Evolutionary conservation across 2,113 vertebrate species (phyloP).

Genomic region (Zosterops pallidus): DNA sequence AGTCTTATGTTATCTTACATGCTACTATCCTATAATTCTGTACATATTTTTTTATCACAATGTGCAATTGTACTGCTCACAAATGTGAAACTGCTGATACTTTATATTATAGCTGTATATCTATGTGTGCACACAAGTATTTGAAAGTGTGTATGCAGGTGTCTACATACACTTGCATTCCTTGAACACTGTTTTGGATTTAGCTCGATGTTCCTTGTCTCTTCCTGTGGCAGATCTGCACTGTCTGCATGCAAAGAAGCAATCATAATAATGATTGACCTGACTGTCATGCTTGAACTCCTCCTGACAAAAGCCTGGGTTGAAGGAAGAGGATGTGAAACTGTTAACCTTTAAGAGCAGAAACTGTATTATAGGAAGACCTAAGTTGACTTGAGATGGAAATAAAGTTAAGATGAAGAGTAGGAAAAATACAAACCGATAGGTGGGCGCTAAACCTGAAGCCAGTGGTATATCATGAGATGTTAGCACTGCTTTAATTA

Average conservation of each 20-base stretch:
- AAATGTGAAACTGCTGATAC: background rate
- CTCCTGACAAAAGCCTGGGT: background rate
- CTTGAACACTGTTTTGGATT: background rate
- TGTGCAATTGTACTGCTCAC: background rate
- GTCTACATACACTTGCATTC: background rate
- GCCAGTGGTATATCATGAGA: background rate
- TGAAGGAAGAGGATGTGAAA: background rate
- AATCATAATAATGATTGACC: background rate
- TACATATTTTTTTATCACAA: background rate
- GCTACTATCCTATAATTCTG: background rate
- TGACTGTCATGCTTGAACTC: background rate
- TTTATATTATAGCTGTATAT: background rate
- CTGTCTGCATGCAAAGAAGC: background rate
- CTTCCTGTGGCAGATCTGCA: background rate
- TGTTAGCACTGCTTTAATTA: background rate
- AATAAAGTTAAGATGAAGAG: background rate
- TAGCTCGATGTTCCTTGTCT: background rate
- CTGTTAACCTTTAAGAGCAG: background rate
- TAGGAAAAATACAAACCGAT: background rate
- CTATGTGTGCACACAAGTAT: rapidly evolving
- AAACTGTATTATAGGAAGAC: background rate
- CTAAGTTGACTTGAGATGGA: background rate
- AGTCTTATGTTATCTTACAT: background rate
- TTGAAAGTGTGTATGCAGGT: rapidly evolving
- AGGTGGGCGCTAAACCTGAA: background rate